Evolutionary conservation across 2,888 invertebrate species (phyloP).

Genomic region (Osmoderma eremita): DNA sequence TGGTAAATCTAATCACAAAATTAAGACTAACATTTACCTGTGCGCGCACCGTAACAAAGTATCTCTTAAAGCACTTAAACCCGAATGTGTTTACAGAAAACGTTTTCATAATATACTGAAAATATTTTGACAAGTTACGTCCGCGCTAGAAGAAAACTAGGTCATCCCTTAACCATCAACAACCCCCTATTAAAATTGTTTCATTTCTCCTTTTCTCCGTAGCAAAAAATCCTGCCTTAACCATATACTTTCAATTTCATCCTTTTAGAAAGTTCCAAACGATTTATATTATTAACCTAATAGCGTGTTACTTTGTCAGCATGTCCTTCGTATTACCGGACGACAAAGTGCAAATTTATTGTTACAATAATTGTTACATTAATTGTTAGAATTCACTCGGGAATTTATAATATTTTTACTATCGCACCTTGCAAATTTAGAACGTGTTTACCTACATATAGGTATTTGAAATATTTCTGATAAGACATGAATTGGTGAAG

Average conservation of each 20-base stretch:
- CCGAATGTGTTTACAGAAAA: slow-evolving; percentile 28
- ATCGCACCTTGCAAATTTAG: too few relatives aligned
- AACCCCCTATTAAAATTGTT: slow-evolving; percentile 13
- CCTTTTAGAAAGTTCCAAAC: slow-evolving; percentile 25
- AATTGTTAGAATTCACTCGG: too few relatives aligned
- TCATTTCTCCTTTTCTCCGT: slow-evolving; percentile 10
- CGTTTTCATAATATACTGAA: slow-evolving; percentile 32
- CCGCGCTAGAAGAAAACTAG: slow-evolving; percentile 32
- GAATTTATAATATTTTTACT: too few relatives aligned
- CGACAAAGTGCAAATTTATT: slow-evolving; percentile 9
- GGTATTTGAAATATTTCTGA: too few relatives aligned
- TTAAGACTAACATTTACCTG: neutral
- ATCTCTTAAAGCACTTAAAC: neutral
- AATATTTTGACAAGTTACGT: slow-evolving; percentile 41
- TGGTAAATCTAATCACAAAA: too few relatives aligned
- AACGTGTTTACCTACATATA: too few relatives aligned
- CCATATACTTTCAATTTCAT: slow-evolving; percentile 24
- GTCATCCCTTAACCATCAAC: slow-evolving; percentile 33
- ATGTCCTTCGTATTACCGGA: neutral
- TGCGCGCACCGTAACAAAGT: neutral
- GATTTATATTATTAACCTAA: slow-evolving; percentile 29
- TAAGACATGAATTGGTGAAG: too few relatives aligned
- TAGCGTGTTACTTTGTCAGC: slow-evolving; percentile 1
- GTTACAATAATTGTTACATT: neutral
- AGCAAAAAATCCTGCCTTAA: slow-evolving; percentile 24